phyloP scores from a whole-genome alignment of 2,797 vertebrate species.

The Sciurus carolinensis region DNA sequence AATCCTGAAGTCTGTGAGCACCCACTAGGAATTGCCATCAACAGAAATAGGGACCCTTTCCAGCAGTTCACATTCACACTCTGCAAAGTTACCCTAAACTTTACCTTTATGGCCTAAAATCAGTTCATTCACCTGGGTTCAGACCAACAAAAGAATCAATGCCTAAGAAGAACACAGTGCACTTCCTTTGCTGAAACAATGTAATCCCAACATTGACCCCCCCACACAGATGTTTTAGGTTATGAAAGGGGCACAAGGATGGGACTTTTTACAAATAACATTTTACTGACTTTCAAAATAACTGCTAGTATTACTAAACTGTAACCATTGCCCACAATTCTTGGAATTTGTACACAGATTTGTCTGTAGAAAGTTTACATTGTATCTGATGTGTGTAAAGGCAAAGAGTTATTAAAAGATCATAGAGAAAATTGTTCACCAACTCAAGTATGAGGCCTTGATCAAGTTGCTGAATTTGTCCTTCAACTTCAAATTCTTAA shows the following conservation, averaged over 20 bases:
- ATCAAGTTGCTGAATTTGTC: constrained; percentile 61
- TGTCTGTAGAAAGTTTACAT: constrained; percentile 64
- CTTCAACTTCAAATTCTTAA: constrained; percentile 57
- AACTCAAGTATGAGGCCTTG: constrained; percentile 35
- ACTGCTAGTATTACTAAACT: constrained; percentile 64
- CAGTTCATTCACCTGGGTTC: not conserved
- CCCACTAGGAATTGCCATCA: not conserved
- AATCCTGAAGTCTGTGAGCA: not conserved
- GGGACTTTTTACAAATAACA: constrained; percentile 57
- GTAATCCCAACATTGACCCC: not conserved
- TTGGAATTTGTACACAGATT: constrained; percentile 50
- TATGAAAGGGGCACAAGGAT: constrained; percentile 29
- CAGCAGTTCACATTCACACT: not conserved
- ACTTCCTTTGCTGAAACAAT: constrained; percentile 1
- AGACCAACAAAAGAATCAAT: constrained; percentile 4
- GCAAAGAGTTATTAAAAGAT: constrained; percentile 34
- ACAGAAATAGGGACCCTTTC: not conserved
- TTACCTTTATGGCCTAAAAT: not conserved
- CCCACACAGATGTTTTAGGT: not conserved
- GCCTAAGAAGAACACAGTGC: not conserved
- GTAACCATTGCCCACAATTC: constrained; percentile 14
- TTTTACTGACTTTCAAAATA: constrained; percentile 74
- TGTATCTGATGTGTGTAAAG: not conserved
- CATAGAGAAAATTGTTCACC: constrained; percentile 7
- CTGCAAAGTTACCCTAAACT: not conserved